Evolutionary conservation across 37 sponge, comb jelly and placozoan genomes (phyloP).

Genomic region (Aplysina aerophoba): DNA sequence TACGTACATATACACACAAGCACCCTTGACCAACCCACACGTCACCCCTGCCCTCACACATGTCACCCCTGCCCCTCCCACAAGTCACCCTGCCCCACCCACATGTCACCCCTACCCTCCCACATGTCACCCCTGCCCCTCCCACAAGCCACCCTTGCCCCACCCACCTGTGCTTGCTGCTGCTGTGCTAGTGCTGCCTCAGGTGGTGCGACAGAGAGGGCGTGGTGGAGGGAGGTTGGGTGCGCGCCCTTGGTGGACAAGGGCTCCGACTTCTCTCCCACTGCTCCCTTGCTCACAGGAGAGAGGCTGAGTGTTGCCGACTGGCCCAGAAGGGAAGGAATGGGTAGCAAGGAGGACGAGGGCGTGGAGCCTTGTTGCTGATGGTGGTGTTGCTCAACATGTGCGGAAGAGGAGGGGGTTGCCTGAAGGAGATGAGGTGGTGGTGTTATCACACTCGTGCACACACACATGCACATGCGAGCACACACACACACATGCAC

Average conservation of each 20-base stretch:
- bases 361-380: background rate
- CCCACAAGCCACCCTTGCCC: no score
- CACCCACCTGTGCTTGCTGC: background rate
- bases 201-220: background rate
- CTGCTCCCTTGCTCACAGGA: background rate
- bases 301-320: background rate
- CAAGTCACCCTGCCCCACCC: no score
- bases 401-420: background rate
- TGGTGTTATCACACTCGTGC: background rate
- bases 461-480: background rate
- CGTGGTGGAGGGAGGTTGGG: background rate
- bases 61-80: no score
- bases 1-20: no score
- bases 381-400: background rate
- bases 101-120: no score
- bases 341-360: background rate
- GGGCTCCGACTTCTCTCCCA: background rate
- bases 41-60: no score
- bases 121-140: no score
- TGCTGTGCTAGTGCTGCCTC: background rate
- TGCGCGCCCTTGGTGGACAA: background rate
- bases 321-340: slow-evolving; percentile 24
- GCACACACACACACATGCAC: background rate
- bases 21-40: no score
- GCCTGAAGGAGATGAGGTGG: background rate